These are phyloP conservation scores for Hirtodrosophila confusa DNA, from an alignment of 2,888 invertebrate genomes.

Conservation along the genomic window DNA sequence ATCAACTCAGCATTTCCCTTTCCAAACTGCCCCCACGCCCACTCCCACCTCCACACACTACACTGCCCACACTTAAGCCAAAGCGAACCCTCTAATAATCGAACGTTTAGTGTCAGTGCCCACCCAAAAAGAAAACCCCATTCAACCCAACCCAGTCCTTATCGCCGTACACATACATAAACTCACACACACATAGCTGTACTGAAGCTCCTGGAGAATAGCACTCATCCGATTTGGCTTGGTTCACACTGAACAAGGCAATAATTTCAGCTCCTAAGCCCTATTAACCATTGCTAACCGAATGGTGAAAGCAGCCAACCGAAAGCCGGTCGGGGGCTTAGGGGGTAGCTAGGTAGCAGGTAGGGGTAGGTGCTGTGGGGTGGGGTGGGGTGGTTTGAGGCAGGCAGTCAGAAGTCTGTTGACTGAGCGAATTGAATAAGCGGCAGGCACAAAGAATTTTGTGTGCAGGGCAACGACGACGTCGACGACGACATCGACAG, in stretches of 20 bases:
- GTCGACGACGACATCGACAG: constrained; percentile 1
- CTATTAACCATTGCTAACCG: constrained; percentile 79
- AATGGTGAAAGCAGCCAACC: constrained; percentile 73
- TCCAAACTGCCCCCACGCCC: neutral
- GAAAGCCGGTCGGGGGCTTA: constrained; percentile 38
- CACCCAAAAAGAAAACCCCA: constrained; percentile 30
- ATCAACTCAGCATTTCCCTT: constrained; percentile 11
- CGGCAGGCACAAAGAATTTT: constrained; percentile 59
- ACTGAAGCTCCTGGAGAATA: constrained; percentile 38
- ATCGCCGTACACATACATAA: constrained; percentile 29
- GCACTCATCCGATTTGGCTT: constrained; percentile 75
- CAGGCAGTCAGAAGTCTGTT: constrained; percentile 49
- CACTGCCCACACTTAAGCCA: constrained; percentile 33
- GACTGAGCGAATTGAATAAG: constrained; percentile 76
- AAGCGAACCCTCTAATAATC: constrained; percentile 63
- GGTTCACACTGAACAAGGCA: constrained; percentile 79
- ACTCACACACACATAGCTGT: constrained; percentile 3
- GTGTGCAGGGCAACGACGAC: constrained; percentile 5
- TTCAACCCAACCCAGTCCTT: constrained; percentile 22
- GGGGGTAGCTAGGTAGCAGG: constrained; percentile 5
- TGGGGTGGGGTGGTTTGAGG: neutral
- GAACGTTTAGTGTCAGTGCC: constrained; percentile 65
- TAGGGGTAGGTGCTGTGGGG: neutral
- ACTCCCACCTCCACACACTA: neutral
- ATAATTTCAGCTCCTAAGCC: constrained; percentile 79